Percentiles rank a stretch among this genome's conserved stretches.
These are phyloP conservation scores for Erebia aethiops DNA, from an alignment of 2,888 invertebrate genomes.

Conservation along the genomic window DNA sequence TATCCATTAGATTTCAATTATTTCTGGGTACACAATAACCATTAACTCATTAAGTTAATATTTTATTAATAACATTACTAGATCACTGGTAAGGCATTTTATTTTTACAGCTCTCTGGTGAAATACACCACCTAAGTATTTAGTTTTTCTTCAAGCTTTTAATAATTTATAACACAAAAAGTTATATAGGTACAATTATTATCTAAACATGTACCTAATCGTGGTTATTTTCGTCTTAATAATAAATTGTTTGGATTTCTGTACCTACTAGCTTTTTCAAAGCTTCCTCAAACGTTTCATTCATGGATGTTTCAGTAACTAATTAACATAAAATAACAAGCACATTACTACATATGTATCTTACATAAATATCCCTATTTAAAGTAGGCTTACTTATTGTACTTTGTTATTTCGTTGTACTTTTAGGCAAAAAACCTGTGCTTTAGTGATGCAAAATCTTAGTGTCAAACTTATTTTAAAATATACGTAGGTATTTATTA, in stretches of 20 bases:
- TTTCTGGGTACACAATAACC: slow-evolving; percentile 50
- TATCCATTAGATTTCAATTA: slow-evolving; percentile 52
- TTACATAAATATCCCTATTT: neutral
- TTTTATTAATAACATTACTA: slow-evolving; percentile 45
- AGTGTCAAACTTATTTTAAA: slow-evolving; percentile 13
- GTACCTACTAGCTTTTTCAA: slow-evolving; percentile 31
- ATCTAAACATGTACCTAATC: slow-evolving; percentile 2
- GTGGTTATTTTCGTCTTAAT: slow-evolving; percentile 22
- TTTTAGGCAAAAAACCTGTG: slow-evolving; percentile 31
- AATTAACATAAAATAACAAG: neutral
- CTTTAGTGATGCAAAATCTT: slow-evolving; percentile 17
- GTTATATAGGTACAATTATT: neutral
- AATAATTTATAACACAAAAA: slow-evolving; percentile 9
- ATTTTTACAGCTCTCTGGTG: slow-evolving; percentile 22
- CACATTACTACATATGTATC: neutral
- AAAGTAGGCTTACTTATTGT: slow-evolving; percentile 32
- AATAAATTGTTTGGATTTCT: slow-evolving; percentile 27
- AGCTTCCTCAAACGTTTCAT: slow-evolving; percentile 12
- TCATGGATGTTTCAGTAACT: neutral
- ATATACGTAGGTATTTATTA: neutral
- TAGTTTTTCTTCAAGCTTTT: slow-evolving; percentile 15
- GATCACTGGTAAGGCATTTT: slow-evolving; percentile 60
- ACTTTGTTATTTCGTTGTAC: slow-evolving; percentile 47
- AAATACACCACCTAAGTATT: neutral
- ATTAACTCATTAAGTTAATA: slow-evolving; percentile 40